These are phyloP conservation scores for Palythoa caribaeorum DNA, from an alignment of 92 coral and sea anemone genomes.

Conservation along the genomic window DNA sequence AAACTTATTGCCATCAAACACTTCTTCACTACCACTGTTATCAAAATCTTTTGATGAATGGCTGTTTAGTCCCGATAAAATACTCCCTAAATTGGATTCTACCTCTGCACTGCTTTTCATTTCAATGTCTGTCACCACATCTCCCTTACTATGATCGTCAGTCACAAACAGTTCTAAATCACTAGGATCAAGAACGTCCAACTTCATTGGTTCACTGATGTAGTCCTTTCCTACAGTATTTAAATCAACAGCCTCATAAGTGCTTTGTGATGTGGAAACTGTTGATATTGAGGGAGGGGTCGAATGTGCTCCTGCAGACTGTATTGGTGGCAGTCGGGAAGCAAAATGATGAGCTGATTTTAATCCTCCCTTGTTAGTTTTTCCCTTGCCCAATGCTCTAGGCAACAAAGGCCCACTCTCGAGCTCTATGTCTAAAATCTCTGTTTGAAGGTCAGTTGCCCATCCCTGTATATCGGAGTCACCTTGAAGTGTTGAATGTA, in stretches of 20 bases:
- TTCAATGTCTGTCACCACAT: slow-evolving; percentile 1
- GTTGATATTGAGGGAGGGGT: slow-evolving; percentile 44
- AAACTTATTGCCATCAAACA: neutral
- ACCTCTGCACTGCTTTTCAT: neutral
- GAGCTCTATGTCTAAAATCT: slow-evolving; percentile 26
- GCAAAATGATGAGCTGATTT: slow-evolving; percentile 72
- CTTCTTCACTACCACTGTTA: neutral
- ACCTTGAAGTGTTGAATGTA: slow-evolving; percentile 84
- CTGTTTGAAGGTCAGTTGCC: slow-evolving; percentile 50
- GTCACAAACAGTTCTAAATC: neutral
- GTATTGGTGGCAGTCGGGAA: slow-evolving; percentile 87
- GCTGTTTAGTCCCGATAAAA: slow-evolving; percentile 2
- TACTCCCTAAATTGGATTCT: neutral
- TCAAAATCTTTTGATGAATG: neutral
- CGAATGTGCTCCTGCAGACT: slow-evolving; percentile 83
- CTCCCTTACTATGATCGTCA: neutral
- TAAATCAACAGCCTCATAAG: slow-evolving; percentile 34
- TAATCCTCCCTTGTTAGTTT: slow-evolving; percentile 64
- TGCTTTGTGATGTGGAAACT: neutral
- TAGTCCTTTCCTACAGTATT: neutral
- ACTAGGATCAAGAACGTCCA: slow-evolving; percentile 32
- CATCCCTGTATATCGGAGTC: slow-evolving; percentile 81
- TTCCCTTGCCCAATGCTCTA: slow-evolving; percentile 39
- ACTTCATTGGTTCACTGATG: neutral
- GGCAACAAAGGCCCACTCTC: slow-evolving; percentile 42